Evolutionary conservation across 1,140 invertebrate genomes (phyloP).

Genomic region (Diprion similis): DNA sequence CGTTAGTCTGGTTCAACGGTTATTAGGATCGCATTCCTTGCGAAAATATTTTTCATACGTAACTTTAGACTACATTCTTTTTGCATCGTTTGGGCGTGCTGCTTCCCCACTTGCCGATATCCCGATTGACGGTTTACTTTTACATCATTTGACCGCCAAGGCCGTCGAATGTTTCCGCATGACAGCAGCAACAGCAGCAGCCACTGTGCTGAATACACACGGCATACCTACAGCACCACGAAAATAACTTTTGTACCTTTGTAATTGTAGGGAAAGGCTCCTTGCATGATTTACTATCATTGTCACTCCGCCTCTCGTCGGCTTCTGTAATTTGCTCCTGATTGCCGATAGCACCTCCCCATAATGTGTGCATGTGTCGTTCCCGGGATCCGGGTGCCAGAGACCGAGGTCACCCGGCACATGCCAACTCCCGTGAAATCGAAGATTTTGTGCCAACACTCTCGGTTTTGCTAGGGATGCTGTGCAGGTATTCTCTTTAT

Average conservation of each 20-base stretch:
- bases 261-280: not conserved
- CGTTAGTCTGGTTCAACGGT: not conserved
- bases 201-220: not conserved
- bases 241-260: not conserved
- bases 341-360: too few species aligned
- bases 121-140: not conserved
- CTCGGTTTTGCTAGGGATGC: not conserved
- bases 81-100: not conserved
- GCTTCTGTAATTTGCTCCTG: too few species aligned
- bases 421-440: not conserved
- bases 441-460: not conserved
- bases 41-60: not conserved
- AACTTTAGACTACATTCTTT: not conserved
- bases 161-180: slow-evolving; percentile 10
- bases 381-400: not conserved
- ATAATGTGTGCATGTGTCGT: not conserved
- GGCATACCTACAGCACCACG: not conserved
- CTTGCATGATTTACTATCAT: too few species aligned
- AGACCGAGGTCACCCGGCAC: not conserved
- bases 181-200: slow-evolving; percentile 10
- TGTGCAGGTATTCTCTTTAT: not conserved
- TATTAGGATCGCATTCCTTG: not conserved
- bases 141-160: slow-evolving; percentile 13
- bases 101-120: too few species aligned
- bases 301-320: too few species aligned